Percentiles rank a stretch among this genome's conserved stretches.
These are phyloP conservation scores for Semaprochilodus insignis DNA, from an alignment of 2,797 vertebrate species.

Conservation along the genomic window DNA sequence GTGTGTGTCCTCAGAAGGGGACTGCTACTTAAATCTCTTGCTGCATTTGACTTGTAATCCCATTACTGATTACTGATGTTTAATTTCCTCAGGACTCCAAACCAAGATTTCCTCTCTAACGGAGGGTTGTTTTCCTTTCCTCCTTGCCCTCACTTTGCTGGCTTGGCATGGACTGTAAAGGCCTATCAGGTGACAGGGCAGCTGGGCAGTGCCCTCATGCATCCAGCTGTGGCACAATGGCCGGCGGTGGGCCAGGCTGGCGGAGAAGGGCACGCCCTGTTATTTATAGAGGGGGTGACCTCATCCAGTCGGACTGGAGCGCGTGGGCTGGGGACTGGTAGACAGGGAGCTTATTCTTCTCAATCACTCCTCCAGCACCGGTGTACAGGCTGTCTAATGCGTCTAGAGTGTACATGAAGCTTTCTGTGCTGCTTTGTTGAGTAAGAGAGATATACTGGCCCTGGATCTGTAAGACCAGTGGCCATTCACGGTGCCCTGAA, in stretches of 20 bases:
- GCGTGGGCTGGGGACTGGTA: constrained; percentile 39
- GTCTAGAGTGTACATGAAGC: constrained; percentile 16
- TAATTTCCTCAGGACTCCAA: background rate
- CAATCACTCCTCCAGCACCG: constrained; percentile 58
- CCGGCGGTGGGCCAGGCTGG: constrained; percentile 57
- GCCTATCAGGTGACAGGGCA: constrained; percentile 60
- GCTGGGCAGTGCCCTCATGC: constrained; percentile 65
- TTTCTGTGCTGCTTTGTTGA: constrained; percentile 3
- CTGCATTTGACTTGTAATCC: background rate
- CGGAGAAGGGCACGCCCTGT: constrained; percentile 62
- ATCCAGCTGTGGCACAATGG: constrained; percentile 66
- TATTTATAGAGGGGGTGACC: constrained; percentile 72
- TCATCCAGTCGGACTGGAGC: constrained; percentile 53
- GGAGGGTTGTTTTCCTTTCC: background rate
- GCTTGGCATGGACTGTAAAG: constrained; percentile 21
- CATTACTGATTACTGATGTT: background rate
- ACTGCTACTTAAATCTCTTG: background rate
- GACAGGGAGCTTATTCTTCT: constrained; percentile 76
- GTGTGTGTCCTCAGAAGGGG: background rate
- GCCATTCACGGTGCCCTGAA: background rate
- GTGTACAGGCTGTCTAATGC: constrained; percentile 70
- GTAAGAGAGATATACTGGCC: constrained; percentile 5
- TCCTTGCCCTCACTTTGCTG: background rate
- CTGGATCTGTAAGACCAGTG: background rate
- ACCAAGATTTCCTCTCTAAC: constrained; percentile 15